phyloP scores from a whole-genome alignment of 2,888 invertebrate species.

The Agriopis leucophaearia region DNA sequence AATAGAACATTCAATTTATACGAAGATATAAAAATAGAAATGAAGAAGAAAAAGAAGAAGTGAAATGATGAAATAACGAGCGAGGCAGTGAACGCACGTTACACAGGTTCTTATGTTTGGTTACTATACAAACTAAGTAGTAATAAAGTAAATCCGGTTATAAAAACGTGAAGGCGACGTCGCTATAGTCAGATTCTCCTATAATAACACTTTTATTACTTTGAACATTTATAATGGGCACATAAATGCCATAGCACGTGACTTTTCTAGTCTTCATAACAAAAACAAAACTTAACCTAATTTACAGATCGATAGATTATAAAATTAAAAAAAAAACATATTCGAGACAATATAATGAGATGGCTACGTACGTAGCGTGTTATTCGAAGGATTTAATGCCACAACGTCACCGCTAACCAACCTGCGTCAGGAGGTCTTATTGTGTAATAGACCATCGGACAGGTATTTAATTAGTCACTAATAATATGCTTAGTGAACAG shows the following conservation, averaged over 20 bases:
- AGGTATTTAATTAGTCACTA: no score
- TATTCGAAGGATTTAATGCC: not conserved
- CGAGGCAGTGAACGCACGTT: not conserved
- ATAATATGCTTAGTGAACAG: no score
- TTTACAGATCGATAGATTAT: not conserved
- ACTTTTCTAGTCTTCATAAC: not conserved
- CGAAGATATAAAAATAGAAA: no score
- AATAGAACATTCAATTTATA: no score
- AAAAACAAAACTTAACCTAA: conserved; percentile 4
- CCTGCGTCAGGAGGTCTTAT: no score
- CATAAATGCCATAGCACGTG: not conserved
- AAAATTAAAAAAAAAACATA: not conserved
- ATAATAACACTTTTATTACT: not conserved
- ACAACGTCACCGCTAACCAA: no score
- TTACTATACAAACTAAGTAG: not conserved
- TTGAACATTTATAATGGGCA: not conserved
- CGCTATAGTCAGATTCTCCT: not conserved
- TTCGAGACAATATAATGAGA: conserved; percentile 3
- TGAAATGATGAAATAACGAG: no score
- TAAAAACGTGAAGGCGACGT: not conserved
- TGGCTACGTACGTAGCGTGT: not conserved
- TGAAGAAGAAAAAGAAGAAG: no score
- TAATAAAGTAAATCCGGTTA: not conserved
- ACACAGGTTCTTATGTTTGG: not conserved
- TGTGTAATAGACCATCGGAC: no score